A percentile compares a stretch with the other conserved stretches of the same genome.
Evolutionary conservation across 2,113 vertebrate species (phyloP).

Genomic region (Trichomycterus rosablanca): DNA sequence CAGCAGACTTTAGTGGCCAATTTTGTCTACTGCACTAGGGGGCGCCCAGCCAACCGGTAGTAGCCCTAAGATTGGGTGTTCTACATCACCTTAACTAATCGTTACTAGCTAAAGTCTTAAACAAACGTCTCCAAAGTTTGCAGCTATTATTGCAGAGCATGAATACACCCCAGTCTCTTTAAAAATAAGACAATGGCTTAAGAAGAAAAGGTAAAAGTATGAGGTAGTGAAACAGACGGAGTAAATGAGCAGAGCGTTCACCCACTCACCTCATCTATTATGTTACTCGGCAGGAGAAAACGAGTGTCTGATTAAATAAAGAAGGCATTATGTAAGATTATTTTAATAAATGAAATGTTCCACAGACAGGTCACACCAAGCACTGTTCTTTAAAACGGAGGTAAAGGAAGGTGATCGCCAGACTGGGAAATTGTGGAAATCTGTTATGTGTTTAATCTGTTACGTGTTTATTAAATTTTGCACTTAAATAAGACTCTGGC

Average conservation of each 20-base stretch:
- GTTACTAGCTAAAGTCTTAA: too few relatives aligned
- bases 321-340: slow-evolving; percentile 40
- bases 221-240: slow-evolving; percentile 19
- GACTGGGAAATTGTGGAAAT: too few relatives aligned
- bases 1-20: too few relatives aligned
- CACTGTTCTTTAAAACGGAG: neutral
- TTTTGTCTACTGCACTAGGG: too few relatives aligned
- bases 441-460: too few relatives aligned
- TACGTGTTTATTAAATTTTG: too few relatives aligned
- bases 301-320: slow-evolving; percentile 44
- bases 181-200: slow-evolving; percentile 29
- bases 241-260: slow-evolving; percentile 32
- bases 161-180: slow-evolving; percentile 18
- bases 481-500: too few relatives aligned
- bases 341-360: slow-evolving; percentile 43
- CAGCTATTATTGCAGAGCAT: slow-evolving; percentile 11
- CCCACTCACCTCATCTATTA: slow-evolving; percentile 42
- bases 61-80: too few relatives aligned
- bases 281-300: slow-evolving; percentile 33
- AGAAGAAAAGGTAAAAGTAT: neutral
- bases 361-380: slow-evolving; percentile 30
- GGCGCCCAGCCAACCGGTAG: too few relatives aligned
- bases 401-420: slow-evolving; percentile 12
- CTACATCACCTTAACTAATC: too few relatives aligned
- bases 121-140: neutral